These are phyloP conservation scores for Campoplex nolae DNA, from an alignment of 2,888 invertebrate species.

Conservation along the genomic window DNA sequence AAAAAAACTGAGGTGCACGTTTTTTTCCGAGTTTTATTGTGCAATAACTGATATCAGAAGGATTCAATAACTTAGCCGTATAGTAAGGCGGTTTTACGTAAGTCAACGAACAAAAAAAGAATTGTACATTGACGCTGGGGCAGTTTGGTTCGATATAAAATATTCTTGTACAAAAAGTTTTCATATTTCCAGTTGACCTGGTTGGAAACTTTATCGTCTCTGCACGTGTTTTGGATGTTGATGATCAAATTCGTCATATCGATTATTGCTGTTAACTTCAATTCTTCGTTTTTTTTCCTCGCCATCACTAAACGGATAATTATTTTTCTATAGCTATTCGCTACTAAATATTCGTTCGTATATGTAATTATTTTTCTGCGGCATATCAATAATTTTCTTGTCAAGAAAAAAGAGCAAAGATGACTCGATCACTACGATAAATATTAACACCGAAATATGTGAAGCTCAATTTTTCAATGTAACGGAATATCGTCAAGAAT, in stretches of 20 bases:
- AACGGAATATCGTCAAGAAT: background rate
- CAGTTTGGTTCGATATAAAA: background rate
- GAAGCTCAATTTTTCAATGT: background rate
- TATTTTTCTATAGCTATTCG: background rate
- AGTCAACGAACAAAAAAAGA: background rate
- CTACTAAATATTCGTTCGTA: background rate
- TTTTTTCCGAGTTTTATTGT: background rate
- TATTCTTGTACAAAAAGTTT: background rate
- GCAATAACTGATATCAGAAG: background rate
- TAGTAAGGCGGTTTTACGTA: background rate
- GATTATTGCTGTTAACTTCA: background rate
- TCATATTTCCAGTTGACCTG: conserved; percentile 8
- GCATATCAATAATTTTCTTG: background rate
- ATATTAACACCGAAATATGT: background rate
- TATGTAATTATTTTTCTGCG: background rate
- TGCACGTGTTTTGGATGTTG: conserved; percentile 2
- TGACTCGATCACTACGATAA: background rate
- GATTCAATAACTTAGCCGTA: background rate
- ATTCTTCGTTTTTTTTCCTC: background rate
- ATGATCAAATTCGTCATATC: background rate
- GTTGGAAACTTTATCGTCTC: background rate
- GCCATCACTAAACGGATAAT: background rate
- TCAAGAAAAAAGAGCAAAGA: background rate
- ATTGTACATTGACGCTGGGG: background rate
- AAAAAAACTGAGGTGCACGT: no score